phyloP scores from a whole-genome alignment of 2,113 vertebrate species.

The Pteruthius melanotis region DNA sequence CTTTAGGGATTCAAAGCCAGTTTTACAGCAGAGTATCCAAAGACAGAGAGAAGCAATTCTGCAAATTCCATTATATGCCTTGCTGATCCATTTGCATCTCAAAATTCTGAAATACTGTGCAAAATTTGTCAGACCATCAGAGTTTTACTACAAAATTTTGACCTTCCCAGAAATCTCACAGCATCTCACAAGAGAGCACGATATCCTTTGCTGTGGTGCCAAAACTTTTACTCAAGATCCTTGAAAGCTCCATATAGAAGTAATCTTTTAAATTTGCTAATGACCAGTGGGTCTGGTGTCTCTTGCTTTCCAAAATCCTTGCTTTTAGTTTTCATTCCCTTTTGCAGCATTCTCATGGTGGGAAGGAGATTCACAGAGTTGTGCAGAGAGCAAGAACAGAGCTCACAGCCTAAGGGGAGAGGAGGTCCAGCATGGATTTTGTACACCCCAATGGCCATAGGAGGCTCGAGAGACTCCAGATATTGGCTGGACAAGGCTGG shows the following conservation, averaged over 20 bases:
- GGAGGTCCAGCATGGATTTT: neutral
- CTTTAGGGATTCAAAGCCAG: neutral
- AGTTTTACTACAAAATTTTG: neutral
- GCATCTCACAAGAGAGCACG: neutral
- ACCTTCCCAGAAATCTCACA: neutral
- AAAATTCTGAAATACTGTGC: neutral
- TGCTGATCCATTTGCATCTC: neutral
- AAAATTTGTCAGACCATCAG: neutral
- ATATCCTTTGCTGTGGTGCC: neutral
- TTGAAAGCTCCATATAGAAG: neutral
- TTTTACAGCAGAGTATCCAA: neutral
- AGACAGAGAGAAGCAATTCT: neutral
- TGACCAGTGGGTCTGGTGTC: neutral
- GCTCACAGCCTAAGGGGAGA: neutral
- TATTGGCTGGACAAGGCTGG: neutral
- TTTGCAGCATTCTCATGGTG: neutral
- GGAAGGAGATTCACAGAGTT: neutral
- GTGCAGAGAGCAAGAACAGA: neutral
- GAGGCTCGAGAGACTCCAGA: rapidly evolving
- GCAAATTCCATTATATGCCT: neutral
- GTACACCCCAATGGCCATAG: neutral
- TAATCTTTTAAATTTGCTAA: neutral
- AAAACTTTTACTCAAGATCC: neutral
- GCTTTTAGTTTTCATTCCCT: neutral
- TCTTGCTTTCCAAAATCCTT: neutral